These are phyloP conservation scores for Pterobdella sp. DNA, from an alignment of 2,888 invertebrate species.

Conservation along the genomic window DNA sequence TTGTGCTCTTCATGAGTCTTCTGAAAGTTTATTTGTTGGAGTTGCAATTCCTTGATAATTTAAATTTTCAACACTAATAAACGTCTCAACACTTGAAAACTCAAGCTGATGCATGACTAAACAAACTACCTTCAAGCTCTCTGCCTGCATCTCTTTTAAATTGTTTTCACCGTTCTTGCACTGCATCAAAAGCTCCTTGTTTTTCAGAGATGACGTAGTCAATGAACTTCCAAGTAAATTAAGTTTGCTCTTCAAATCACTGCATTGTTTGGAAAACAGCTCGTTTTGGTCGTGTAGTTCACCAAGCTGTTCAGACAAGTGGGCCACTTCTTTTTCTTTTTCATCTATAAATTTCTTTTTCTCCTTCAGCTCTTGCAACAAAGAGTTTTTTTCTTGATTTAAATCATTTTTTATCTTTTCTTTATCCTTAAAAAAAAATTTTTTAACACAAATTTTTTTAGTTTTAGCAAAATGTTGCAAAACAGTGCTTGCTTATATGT, in stretches of 20 bases:
- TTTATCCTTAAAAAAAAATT: not conserved
- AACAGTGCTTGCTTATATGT: not conserved
- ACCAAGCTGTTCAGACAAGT: not conserved
- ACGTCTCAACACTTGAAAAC: too few relatives aligned
- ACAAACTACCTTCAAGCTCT: not conserved
- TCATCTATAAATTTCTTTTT: not conserved
- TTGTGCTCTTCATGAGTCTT: too few relatives aligned
- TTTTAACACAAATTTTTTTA: not conserved
- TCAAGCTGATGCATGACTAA: too few relatives aligned
- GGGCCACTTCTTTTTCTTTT: constrained; percentile 6
- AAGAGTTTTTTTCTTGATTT: not conserved
- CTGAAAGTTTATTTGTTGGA: too few relatives aligned
- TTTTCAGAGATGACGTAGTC: constrained; percentile 8
- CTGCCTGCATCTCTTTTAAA: not conserved
- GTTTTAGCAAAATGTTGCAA: not conserved
- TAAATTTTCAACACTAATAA: too few relatives aligned
- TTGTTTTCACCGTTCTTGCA: constrained; percentile 4
- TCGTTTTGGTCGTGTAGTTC: constrained; percentile 7
- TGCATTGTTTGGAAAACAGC: not conserved
- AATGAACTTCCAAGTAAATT: not conserved
- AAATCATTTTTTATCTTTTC: constrained; percentile 1
- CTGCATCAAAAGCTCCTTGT: constrained; percentile 23
- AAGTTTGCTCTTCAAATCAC: constrained; percentile 20
- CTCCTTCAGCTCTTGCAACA: constrained; percentile 18
- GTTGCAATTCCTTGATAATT: too few relatives aligned